phyloP scores from a whole-genome alignment of 2,113 vertebrate genomes.

The Passer montanus region DNA sequence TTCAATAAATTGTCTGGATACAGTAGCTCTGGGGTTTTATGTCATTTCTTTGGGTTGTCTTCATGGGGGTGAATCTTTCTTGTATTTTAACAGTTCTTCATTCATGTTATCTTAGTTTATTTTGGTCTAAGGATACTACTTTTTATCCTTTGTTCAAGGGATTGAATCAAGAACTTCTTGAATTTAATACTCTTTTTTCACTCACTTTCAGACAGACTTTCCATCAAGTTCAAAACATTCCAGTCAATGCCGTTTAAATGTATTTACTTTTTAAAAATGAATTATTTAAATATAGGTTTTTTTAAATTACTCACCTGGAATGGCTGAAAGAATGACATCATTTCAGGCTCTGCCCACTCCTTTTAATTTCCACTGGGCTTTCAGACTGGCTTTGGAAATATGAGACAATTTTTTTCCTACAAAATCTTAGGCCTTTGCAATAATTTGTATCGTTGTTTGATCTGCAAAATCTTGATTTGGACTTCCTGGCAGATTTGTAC shows the following conservation, averaged over 20 bases:
- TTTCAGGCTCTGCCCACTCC: not conserved
- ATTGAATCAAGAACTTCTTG: not conserved
- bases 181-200: not conserved
- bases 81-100: not conserved
- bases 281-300: not conserved
- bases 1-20: not conserved
- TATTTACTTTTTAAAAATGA: not conserved
- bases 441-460: not conserved
- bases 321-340: not conserved
- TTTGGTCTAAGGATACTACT: not conserved
- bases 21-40: not conserved
- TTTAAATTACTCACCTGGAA: not conserved
- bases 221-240: not conserved
- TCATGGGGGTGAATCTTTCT: not conserved
- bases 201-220: not conserved
- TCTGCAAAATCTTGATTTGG: constrained; percentile 11
- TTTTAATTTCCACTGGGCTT: not conserved
- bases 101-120: not conserved
- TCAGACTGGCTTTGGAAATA: not conserved
- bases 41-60: not conserved
- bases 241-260: not conserved
- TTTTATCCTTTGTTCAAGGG: not conserved
- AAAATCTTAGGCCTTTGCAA: not conserved
- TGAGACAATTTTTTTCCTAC: not conserved
- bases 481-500: constrained; percentile 29